A percentile compares a stretch with the other conserved stretches of the same genome.
These are phyloP conservation scores for Megatriorchis doriae DNA, from an alignment of 2,113 vertebrate species.

Conservation along the genomic window DNA sequence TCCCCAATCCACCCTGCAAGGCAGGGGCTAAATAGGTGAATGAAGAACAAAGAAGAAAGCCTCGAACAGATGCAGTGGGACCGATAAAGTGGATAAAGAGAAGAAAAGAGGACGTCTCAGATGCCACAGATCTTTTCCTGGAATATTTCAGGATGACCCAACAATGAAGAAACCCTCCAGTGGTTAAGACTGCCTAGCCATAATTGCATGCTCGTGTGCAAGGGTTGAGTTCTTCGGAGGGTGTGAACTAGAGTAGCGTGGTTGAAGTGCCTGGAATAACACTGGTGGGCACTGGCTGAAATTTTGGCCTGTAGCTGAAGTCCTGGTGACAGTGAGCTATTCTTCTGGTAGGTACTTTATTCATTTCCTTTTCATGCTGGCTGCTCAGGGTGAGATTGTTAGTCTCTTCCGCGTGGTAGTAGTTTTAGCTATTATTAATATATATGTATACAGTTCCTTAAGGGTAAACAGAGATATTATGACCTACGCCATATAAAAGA, in stretches of 20 bases:
- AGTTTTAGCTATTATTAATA: neutral
- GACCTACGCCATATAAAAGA: neutral
- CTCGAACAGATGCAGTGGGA: neutral
- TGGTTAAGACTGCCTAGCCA: neutral
- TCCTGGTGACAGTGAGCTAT: neutral
- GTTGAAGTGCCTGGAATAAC: neutral
- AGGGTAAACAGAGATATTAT: neutral
- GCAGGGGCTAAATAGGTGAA: neutral
- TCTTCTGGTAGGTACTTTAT: neutral
- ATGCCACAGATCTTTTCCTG: neutral
- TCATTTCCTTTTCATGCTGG: neutral
- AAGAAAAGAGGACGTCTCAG: neutral
- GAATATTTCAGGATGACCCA: neutral
- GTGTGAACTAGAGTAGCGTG: neutral
- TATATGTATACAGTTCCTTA: neutral
- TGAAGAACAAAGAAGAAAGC: neutral
- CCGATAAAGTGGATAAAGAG: neutral
- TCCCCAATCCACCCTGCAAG: accelerated
- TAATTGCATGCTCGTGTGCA: neutral
- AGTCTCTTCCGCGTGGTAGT: accelerated
- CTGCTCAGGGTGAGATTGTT: neutral
- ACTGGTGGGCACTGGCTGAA: neutral
- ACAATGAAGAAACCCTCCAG: neutral
- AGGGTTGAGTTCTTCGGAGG: neutral
- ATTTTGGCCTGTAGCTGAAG: neutral